Evolutionary conservation across 2,888 invertebrate genomes (phyloP).

Genomic region (Scaeva pyrastri): DNA sequence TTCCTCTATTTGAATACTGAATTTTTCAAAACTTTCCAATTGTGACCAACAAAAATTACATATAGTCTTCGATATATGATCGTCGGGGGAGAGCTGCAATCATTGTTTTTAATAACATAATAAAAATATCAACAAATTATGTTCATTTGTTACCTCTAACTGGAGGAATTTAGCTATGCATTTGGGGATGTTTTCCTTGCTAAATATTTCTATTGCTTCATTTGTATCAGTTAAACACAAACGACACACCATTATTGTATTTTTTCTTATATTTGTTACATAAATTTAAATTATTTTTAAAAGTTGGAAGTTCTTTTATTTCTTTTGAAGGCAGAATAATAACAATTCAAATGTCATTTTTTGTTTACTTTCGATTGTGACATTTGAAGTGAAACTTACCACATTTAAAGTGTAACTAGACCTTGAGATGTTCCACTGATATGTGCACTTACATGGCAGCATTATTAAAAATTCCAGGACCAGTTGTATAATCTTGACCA

Average conservation of each 20-base stretch:
- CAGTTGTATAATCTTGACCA: too few species aligned
- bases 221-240: constrained; percentile 53
- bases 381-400: too few species aligned
- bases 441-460: too few species aligned
- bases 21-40: constrained; percentile 72
- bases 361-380: too few species aligned
- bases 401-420: too few species aligned
- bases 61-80: constrained; percentile 65
- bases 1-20: constrained; percentile 58
- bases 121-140: neutral
- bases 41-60: constrained; percentile 73
- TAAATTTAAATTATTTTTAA: neutral
- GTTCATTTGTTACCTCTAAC: constrained; percentile 15
- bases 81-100: constrained; percentile 43
- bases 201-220: neutral
- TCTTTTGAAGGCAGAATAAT: neutral
- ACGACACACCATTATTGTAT: constrained; percentile 52
- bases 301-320: neutral
- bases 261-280: neutral
- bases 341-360: too few species aligned
- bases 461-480: too few species aligned
- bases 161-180: constrained; percentile 14
- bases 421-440: too few species aligned
- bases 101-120: neutral
- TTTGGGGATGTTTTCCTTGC: neutral